Evolutionary conservation across 2,113 vertebrate genomes (phyloP).

Genomic region (Bubo blakistoni): DNA sequence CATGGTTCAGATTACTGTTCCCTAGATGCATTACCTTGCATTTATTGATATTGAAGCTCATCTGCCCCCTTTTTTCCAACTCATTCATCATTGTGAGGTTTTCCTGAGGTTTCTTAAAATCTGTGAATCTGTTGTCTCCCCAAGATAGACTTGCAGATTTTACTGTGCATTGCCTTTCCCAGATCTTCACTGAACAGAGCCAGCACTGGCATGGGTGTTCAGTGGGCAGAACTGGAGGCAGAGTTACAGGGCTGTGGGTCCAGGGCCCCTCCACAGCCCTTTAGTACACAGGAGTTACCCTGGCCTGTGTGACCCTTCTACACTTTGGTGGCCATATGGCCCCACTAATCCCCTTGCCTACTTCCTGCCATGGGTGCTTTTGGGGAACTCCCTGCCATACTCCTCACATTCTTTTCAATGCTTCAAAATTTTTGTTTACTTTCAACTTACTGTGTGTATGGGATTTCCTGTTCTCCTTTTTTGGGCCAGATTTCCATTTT

Average conservation of each 20-base stretch:
- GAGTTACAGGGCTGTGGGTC: accelerated
- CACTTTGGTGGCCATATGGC: background rate
- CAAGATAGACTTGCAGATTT: background rate
- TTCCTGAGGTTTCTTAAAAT: background rate
- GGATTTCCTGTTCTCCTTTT: background rate
- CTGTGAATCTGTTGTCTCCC: background rate
- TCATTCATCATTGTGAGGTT: background rate
- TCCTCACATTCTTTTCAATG: background rate
- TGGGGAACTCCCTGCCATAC: background rate
- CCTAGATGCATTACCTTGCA: background rate
- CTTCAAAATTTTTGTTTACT: background rate
- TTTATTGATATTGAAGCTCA: background rate
- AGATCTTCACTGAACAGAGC: background rate
- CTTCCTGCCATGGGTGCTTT: background rate
- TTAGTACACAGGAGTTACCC: accelerated
- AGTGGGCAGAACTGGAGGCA: background rate
- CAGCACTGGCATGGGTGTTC: background rate
- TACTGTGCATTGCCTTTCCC: background rate
- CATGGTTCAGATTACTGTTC: background rate
- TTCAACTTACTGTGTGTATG: background rate
- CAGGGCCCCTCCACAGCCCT: background rate
- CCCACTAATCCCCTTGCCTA: background rate
- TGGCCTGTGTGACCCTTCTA: background rate
- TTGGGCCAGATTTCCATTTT: background rate
- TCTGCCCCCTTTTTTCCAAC: background rate